phyloP scores from a whole-genome alignment of 2,888 invertebrate genomes.

The Dastarcus helophoroides region DNA sequence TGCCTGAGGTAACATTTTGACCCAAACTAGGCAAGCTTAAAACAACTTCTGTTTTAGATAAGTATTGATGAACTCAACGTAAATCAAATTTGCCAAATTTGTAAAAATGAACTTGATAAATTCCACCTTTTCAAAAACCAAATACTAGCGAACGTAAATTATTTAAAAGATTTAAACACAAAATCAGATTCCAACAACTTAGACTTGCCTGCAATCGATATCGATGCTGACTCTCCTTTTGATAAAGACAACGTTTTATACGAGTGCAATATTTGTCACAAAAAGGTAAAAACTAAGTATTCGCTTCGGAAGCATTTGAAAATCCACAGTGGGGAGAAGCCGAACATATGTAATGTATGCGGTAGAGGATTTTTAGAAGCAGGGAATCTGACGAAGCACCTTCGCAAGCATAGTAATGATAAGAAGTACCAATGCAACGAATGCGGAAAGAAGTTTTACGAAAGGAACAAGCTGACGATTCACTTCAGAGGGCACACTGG shows the following conservation, averaged over 20 bases:
- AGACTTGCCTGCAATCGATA: not conserved
- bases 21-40: no score
- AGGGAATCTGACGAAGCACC: conserved; percentile 22
- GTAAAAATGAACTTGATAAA: not conserved
- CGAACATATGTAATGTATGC: conserved; percentile 17
- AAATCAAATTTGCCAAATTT: not conserved
- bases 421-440: conserved; percentile 24
- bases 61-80: no score
- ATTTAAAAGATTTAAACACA: no score
- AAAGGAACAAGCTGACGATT: conserved; percentile 22
- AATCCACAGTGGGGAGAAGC: conserved; percentile 18
- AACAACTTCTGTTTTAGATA: no score
- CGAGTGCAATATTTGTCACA: conserved; percentile 18
- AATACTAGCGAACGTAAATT: no score
- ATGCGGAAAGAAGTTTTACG: conserved; percentile 24
- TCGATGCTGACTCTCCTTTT: not conserved
- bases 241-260: conserved; percentile 7
- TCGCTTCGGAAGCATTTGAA: conserved; percentile 19
- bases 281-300: conserved; percentile 17
- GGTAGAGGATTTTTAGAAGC: conserved; percentile 19
- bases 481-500: conserved; percentile 26
- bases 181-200: not conserved
- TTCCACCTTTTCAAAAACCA: no score
- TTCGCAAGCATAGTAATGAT: conserved; percentile 21
- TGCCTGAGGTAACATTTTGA: no score